phyloP scores from a whole-genome alignment of 2,797 vertebrate species.

The Chromobotia macracanthus region DNA sequence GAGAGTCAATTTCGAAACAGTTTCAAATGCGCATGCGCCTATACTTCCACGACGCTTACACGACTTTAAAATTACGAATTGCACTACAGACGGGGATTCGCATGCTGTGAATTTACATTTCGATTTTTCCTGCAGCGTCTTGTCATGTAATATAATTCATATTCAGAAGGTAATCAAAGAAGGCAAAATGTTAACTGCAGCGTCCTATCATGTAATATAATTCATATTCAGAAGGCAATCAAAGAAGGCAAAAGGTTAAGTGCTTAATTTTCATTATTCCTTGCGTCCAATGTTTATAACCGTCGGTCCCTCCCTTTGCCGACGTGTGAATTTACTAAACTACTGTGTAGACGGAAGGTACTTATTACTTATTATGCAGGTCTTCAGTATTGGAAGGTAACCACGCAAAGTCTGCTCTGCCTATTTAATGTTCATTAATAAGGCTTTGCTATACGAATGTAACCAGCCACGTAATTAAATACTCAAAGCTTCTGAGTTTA shows the following conservation, averaged over 20 bases:
- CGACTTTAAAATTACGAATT: background rate
- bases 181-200: too few relatives aligned
- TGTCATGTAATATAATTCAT: background rate
- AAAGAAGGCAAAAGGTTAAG: too few relatives aligned
- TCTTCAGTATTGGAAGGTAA: background rate
- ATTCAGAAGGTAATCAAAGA: background rate
- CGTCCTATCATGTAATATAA: background rate
- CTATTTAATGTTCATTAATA: background rate
- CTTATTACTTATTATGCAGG: too few relatives aligned
- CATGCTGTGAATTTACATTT: too few relatives aligned
- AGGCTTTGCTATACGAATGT: background rate
- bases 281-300: too few relatives aligned
- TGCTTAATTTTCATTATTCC: too few relatives aligned
- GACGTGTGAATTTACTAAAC: too few relatives aligned
- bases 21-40: slow-evolving; percentile 76
- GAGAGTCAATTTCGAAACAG: slow-evolving; percentile 73
- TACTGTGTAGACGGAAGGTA: too few relatives aligned
- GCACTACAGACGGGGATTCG: background rate
- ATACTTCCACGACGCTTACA: background rate
- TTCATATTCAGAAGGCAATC: background rate
- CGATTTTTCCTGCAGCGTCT: too few relatives aligned
- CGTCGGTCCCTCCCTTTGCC: too few relatives aligned
- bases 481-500: background rate
- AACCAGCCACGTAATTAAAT: background rate
- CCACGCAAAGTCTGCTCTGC: background rate